Base-by-base conservation (phyloP, 2,797 vertebrate species). In the Nyctalus aviator region DNA sequence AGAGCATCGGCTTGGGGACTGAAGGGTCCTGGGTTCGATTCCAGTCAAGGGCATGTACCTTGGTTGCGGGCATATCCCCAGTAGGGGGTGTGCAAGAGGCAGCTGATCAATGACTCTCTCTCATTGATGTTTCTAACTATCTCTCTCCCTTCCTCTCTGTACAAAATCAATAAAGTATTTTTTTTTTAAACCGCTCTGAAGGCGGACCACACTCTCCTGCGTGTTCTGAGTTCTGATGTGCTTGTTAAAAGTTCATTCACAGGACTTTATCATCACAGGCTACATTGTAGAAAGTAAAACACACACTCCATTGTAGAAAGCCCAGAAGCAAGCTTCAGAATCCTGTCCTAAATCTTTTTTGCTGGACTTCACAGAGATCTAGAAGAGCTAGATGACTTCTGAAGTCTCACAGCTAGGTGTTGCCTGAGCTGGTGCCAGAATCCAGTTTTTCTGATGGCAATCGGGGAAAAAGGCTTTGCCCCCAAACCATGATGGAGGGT, bases 201-300 rank as follows among this genome's bases (percentile, higher is more conserved):
- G 57, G 46, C 46, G 41, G 41, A 15, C 13, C 25, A 5, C 1
- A 14, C 6, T 84, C 6, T 62, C n/a, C 23, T 72, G 5, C 4
- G 20, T 46, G 5, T 32, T 76, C 41, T 69, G 81, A 87, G 35
- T 88, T 84, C 50, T 79, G 32, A 55, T 55, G 23, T 71, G 15
- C 78, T 79, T 72, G 37, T 88, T 96, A 75, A 88, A 93, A 78
- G 84, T 79, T 50, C 20, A 53, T 62, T 88, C 23, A 4, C 30
- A 35, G 25, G 41, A 35, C 30, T 92, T 94, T 55, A 27, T 21
- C 76, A 46, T 83, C 27, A 37, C 75, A 27, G 1, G 18, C 50
- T 44, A 21, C 48, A 23, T 21, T 76, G 35, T 72, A 37, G 50
- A 48, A 90, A 53, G 32, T 37, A 46, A 88, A 83, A 81, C 53